These are phyloP conservation scores for Drosophila atripex DNA, from an alignment of 2,888 invertebrate species.

Conservation along the genomic window DNA sequence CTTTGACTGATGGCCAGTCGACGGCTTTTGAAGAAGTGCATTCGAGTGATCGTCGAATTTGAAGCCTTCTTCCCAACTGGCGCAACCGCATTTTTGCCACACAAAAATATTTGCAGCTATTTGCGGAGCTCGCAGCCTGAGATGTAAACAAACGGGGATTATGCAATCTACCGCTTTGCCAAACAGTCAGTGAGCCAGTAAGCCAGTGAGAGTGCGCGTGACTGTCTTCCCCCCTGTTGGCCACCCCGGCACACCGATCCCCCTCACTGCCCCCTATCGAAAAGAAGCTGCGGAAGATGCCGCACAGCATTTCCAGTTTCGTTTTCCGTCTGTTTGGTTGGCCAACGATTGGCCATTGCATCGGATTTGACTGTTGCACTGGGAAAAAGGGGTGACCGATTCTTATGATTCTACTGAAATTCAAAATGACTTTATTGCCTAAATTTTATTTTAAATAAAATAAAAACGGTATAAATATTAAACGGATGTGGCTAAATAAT, in stretches of 20 bases:
- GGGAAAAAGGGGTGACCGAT: not conserved
- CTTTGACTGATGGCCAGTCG: conserved; percentile 54
- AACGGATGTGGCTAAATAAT: not conserved
- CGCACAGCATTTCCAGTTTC: conserved; percentile 61
- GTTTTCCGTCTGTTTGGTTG: conserved; percentile 23
- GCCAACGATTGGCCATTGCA: conserved; percentile 46
- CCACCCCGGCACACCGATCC: conserved; percentile 2
- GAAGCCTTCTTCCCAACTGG: conserved; percentile 45
- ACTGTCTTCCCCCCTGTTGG: conserved; percentile 26
- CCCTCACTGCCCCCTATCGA: conserved; percentile 7
- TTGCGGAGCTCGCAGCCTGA: conserved; percentile 49
- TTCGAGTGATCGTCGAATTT: conserved; percentile 33
- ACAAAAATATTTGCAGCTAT: conserved; percentile 48
- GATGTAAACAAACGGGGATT: conserved; percentile 61
- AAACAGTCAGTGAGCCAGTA: conserved; percentile 42
- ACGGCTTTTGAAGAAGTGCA: conserved; percentile 43
- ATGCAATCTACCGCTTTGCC: conserved; percentile 55
- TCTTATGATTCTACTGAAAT: not conserved
- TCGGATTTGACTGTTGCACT: conserved; percentile 4
- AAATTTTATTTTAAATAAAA: too few species aligned
- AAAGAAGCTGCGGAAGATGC: conserved; percentile 62
- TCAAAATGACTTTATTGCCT: not conserved
- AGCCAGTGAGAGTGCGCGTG: conserved; percentile 62
- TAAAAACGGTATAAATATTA: not conserved
- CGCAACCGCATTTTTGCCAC: conserved; percentile 54